Base-by-base conservation (phyloP, 2,888 invertebrate genomes). In the Apamea sordens region DNA sequence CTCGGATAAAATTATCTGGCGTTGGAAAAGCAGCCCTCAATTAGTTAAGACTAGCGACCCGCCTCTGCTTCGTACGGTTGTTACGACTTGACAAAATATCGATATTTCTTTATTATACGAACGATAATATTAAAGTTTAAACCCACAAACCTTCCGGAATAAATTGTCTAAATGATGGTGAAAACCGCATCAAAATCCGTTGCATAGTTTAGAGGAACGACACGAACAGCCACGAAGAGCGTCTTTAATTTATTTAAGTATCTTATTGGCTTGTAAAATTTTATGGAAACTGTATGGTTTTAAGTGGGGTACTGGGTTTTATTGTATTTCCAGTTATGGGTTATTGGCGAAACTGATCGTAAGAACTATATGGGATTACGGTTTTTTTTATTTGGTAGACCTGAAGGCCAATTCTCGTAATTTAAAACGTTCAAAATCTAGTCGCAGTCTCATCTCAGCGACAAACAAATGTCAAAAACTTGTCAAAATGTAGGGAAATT, bases 281-380 rank as follows among this genome's bases (percentile, higher is more conserved):
- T 84, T 75, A 80, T 86, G 59, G 53, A 24, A 47, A 69, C n/a
- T 15, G n/a, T 78, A 21, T 70, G 32, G n/a, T 73, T 71, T 74
- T 59, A 65, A 70, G 71, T 72, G 59, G 85, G 74, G 3, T 63
- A 63, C 28, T 70, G 10, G 32, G 63, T 76, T 77, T 70, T 69
- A 78, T 73, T 28, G 64, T 5, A 36, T 64, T 67, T 61, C 32
- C 10, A 47, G 18, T 68, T 4, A 36, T 71, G 8, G 47, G 24
- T 77, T 69, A 65, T 47, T 44, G 36, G 28, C 53, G 5, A 36
- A 32, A 74, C 56, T 61, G n/a, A 80, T 65, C 53, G 8, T 67
- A 15, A 24, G 11, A 41, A 67, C 56, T 15, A 13, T 47, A 24
- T 64, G 6, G 7, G 3, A 63, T 69, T 44, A 53, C n/a, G 3